phyloP scores from a whole-genome alignment of 2,888 invertebrate genomes.

The Stenchaetothrips biformis region DNA sequence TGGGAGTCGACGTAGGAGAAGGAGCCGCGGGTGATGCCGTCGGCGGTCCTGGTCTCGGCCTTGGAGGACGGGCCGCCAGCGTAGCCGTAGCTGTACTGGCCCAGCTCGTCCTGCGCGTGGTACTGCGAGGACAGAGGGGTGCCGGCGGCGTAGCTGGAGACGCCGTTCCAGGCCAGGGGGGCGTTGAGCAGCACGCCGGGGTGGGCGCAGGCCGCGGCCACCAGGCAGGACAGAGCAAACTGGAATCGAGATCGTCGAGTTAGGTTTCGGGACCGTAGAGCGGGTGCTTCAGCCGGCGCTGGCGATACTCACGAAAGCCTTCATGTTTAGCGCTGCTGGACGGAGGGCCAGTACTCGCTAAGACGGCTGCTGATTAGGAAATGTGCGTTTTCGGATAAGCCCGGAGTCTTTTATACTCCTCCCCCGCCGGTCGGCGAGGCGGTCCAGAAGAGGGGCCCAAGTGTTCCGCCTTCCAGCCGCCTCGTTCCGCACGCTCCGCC shows the following conservation, averaged over 20 bases:
- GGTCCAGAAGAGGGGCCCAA: background rate
- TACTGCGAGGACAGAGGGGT: constrained; percentile 49
- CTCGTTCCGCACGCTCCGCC: background rate
- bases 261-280: background rate
- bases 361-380: constrained; percentile 18
- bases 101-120: constrained; percentile 57
- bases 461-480: background rate
- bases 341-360: constrained; percentile 15
- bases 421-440: background rate
- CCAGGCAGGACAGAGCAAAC: constrained; percentile 7
- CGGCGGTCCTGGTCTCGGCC: constrained; percentile 54
- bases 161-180: constrained; percentile 43
- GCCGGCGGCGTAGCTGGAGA: constrained; percentile 37
- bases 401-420: constrained; percentile 8
- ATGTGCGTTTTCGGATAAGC: constrained; percentile 17
- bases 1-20: constrained; percentile 59
- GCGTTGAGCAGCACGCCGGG: constrained; percentile 42
- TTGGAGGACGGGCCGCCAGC: constrained; percentile 60
- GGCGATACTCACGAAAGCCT: constrained; percentile 13
- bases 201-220: constrained; percentile 50
- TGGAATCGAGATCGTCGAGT: background rate
- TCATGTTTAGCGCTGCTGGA: constrained; percentile 20
- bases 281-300: background rate
- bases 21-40: constrained; percentile 57
- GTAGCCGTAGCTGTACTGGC: constrained; percentile 59